Base-by-base conservation (phyloP, 2,113 vertebrate species). In the Mixornis gularis region DNA sequence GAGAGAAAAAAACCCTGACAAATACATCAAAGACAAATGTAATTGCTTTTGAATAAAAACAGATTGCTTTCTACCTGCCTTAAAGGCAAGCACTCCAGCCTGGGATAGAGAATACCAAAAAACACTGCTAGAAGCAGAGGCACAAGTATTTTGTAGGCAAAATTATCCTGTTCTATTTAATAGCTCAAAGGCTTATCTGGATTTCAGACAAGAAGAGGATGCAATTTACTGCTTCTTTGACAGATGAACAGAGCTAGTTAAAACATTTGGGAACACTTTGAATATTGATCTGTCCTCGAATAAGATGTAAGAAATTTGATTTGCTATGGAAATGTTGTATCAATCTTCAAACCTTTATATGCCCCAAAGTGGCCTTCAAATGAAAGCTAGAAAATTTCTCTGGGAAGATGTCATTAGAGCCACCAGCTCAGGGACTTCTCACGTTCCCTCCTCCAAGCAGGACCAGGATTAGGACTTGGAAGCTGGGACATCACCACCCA, bases 21-120 rank as follows among this genome's bases (percentile, higher is more conserved):
- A 94, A 94, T 68, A 94, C 86, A 96, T 94, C 96, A 97, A 95
- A 96, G 94, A 93, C 88, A 91, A 96, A 94, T 87, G 89, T 94
- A 94, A 97, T 95, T 95, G 88, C 92, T 96, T 95, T 94, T 94
- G 92, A 95, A 95, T 89, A 96, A 94, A 94, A 87, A 1, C 85
- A 94, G 86, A 96, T 79, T 92, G 90, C 92, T 94, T 95, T 93
- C 85, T 93, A 82, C 82, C 80, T 94, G 89, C 93, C 89, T 96
- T 85, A 77, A 76, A 91, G 94, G 93, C 91, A 94, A 79, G 72
- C 68, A 52, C 74, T 78, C 59, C 56, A 53, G 32, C 32, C 71
- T 64, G 52, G 91, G 86, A 92, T 25, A 62, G 32, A 88, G 34
- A 64, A 59, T 58, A 86, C 56, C 11, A 56, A 38, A 72, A 85